Percentiles rank a stretch among this genome's conserved stretches.
Conservation (phyloP, 1,140 invertebrate genomes). For the Homalodisca vitripennis region DNA sequence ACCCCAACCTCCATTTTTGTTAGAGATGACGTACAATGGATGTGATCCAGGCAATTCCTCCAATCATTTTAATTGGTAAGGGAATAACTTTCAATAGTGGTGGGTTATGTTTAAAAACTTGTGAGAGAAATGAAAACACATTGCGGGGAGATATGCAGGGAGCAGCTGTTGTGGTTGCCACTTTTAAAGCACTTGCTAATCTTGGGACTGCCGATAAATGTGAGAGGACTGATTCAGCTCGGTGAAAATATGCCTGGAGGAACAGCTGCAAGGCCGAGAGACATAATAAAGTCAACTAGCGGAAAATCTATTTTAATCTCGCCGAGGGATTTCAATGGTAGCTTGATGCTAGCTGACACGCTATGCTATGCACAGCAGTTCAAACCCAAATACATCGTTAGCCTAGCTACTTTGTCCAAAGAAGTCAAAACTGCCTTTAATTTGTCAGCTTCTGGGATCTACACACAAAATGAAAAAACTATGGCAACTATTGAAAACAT, state of each 20-base stretch:
- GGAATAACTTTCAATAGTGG: conserved; percentile 69
- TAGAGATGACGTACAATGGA: conserved; percentile 43
- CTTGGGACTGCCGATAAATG: conserved; percentile 58
- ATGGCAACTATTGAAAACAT: conserved; percentile 53
- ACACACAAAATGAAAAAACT: conserved; percentile 53
- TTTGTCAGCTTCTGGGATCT: conserved; percentile 55
- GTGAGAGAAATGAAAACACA: conserved; percentile 56
- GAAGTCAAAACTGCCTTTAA: conserved; percentile 49
- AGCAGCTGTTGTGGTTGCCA: conserved; percentile 58
- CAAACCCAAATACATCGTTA: conserved; percentile 58
- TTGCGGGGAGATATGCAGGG: conserved; percentile 67
- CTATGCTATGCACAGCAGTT: conserved; percentile 51
- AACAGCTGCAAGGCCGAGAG: conserved; percentile 59
- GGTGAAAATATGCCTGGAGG: conserved; percentile 65
- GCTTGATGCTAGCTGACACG: conserved; percentile 63
- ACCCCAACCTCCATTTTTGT: conserved; percentile 59
- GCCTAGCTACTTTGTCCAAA: conserved; percentile 54
- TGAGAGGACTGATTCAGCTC: conserved; percentile 57
- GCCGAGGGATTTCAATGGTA: conserved; percentile 65
- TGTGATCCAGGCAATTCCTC: conserved; percentile 47
- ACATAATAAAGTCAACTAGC: conserved; percentile 64
- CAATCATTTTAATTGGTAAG: conserved; percentile 51
- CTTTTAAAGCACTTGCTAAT: conserved; percentile 54
- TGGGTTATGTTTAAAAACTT: conserved; percentile 61
- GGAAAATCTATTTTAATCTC: conserved; percentile 65